Evolutionary conservation across 2,888 invertebrate genomes (phyloP), one percentile per base, ranked within the genome.

Genomic region (Labia minor): DNA sequence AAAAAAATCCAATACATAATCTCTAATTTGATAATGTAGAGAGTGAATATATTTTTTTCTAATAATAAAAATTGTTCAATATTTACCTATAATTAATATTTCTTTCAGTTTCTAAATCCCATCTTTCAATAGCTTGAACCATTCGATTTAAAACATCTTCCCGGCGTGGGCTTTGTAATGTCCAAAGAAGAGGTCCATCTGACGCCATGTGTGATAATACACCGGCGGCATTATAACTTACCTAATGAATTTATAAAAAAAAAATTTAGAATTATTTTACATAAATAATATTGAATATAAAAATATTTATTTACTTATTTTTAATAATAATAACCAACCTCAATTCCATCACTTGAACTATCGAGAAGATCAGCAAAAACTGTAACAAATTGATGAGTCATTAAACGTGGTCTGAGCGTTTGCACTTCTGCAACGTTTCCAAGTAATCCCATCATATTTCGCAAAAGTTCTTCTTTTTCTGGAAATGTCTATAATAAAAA

Each of bases 391-490:
- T 89, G 85, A 68, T 86, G 80, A 68, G 89, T 87, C 91, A 97
- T 93, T 66, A 98, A 81, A 71, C 89, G 85, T 2, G 85, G 83
- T 21, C 97, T 83, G 19, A 98, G 80, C 70, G 85, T 81, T 67
- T 86, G 84, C 0, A 97, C 97, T 79, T 98, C 98, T 0, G 97
- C 96, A 6, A 98, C 95, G 78, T 98, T 98, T 4, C 97, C 97
- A 70, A 95, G 79, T 11, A 93, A 80, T 1, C 97, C 98, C 96
- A 98, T 96, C 97, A 98, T 98, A 77, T 98, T 98, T 64, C 97
- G 82, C 63, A 97, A 81, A 61, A 98, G 78, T 76, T 96, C 95
- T 70, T 92, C 91, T 74, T 90, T 92, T 72, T 91, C 86, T 0
- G 90, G 89, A 78, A 95, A 96, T 74, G 83, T 85, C 93, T 95